A percentile compares a stretch with the other conserved stretches of the same genome.
These are phyloP conservation scores for Rhineura floridana DNA, from an alignment of 2,113 vertebrate species.

Conservation along the genomic window DNA sequence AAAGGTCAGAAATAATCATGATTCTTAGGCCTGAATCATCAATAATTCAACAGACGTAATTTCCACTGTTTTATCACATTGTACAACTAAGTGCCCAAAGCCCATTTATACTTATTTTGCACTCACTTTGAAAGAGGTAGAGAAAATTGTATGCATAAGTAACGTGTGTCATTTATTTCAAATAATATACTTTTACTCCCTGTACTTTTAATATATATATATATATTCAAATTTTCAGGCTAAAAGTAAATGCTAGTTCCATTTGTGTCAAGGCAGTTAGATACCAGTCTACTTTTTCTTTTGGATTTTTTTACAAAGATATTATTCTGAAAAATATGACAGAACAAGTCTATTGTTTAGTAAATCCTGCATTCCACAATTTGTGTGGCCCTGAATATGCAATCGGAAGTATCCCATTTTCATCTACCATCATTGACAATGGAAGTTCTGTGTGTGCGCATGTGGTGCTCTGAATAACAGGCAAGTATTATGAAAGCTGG, in stretches of 20 bases:
- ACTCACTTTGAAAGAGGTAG: slow-evolving; percentile 2
- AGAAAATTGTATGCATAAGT: slow-evolving; percentile 8
- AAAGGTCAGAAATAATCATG: slow-evolving; percentile 17
- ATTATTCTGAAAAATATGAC: not conserved
- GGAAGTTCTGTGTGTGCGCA: not conserved
- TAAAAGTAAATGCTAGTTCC: not conserved
- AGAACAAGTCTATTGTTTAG: not conserved
- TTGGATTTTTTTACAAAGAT: not conserved
- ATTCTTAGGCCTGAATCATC: not conserved
- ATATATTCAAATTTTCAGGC: not conserved
- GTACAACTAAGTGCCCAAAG: slow-evolving; percentile 10
- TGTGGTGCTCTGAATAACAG: not conserved
- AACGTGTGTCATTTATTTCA: slow-evolving; percentile 1
- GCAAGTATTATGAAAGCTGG: not conserved
- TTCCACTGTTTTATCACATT: slow-evolving; percentile 3
- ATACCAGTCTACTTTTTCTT: not conserved
- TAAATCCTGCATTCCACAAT: not conserved
- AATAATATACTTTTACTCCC: not conserved
- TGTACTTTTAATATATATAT: not conserved
- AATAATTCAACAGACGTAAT: slow-evolving; percentile 16
- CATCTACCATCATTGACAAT: not conserved
- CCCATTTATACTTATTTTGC: slow-evolving; percentile 2
- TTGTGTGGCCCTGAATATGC: not conserved
- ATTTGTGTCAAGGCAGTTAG: not conserved
- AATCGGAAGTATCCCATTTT: not conserved